phyloP scores from a whole-genome alignment of 2,888 invertebrate species.

The Apamea crenata region DNA sequence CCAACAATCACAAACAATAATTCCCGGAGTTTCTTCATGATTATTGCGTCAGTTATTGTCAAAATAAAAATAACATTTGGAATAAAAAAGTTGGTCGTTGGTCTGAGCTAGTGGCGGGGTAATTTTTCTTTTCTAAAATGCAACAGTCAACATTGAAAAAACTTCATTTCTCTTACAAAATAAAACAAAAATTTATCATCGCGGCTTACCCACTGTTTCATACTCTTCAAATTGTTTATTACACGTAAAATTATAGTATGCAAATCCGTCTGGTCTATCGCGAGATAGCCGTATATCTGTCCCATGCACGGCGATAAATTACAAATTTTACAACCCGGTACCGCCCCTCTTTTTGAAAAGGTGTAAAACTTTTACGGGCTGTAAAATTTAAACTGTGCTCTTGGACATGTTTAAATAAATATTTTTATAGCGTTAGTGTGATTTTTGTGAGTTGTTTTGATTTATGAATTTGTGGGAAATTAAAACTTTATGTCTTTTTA shows the following conservation, averaged over 20 bases:
- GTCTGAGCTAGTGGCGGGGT: no score
- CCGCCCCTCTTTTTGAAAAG: slow-evolving; percentile 73
- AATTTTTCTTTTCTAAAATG: no score
- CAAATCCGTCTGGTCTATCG: slow-evolving; percentile 65
- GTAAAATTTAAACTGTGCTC: slow-evolving; percentile 72
- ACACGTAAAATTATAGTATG: slow-evolving; percentile 65
- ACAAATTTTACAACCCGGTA: slow-evolving; percentile 78
- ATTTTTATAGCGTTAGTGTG: slow-evolving; percentile 15
- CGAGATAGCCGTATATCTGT: slow-evolving; percentile 66
- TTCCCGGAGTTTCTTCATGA: no score
- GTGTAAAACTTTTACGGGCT: slow-evolving; percentile 80
- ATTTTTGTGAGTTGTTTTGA: slow-evolving; percentile 12
- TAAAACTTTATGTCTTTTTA: not conserved
- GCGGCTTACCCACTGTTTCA: slow-evolving; percentile 19
- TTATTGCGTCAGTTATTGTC: no score
- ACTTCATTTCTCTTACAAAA: not conserved
- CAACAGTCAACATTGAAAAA: not conserved
- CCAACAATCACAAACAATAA: no score
- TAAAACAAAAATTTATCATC: slow-evolving; percentile 27
- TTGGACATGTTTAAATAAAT: slow-evolving; percentile 50
- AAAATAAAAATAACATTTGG: not conserved
- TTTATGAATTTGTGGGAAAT: slow-evolving; percentile 5
- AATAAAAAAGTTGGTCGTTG: not conserved
- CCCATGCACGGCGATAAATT: slow-evolving; percentile 78
- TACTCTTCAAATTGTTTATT: slow-evolving; percentile 50